Evolutionary conservation across 1,140 invertebrate genomes (phyloP), one percentile per base, ranked within the genome.

Genomic region (Microplitis demolitor): DNA sequence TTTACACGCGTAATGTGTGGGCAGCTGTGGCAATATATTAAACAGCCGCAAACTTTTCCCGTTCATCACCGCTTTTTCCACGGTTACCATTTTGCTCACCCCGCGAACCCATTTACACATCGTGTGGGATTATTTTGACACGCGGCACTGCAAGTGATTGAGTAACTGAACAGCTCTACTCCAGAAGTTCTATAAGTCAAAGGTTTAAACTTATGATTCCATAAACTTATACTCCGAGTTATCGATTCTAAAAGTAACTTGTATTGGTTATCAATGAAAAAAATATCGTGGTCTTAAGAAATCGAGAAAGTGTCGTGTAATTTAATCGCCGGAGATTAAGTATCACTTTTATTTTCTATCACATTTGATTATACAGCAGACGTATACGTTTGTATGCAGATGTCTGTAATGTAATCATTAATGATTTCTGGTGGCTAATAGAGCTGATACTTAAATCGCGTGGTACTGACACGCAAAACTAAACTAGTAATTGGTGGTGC

Each of bases 301-400:
- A 63, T 45, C 6, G 61, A 63, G 61, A 63, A 63, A 63, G 60
- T 61, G 6, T 61, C 60, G 60, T 33, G 60, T 61, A 61, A 61
- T 61, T 61, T 33, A 31, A 61, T 61, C 60, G 8, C 33, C 11
- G 33, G 60, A 24, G 24, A 31, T 4, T 33, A 9, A 39, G 35
- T 63, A 63, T 63, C 61, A 63, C 34, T 45, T 45, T 45, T 45
- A 45, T 45, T 45, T 45, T 45, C 39, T 45, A 45, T 3, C 6
- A 37, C 14, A 34, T 8, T 66, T 39, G 24, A 53, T 51, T 60
- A 60, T 60, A 16, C 53, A 6, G 11, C 24, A 45, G 39, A 45
- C 3, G 6, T 45, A 45, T 3, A 45, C 39, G 11, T 11, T 9
- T 11, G 11, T 45, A 45, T 45, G 39, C 39, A 45, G 39, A 45